Conservation (phyloP, 2,113 vertebrate genomes). For the Cyanoderma ruficeps region DNA sequence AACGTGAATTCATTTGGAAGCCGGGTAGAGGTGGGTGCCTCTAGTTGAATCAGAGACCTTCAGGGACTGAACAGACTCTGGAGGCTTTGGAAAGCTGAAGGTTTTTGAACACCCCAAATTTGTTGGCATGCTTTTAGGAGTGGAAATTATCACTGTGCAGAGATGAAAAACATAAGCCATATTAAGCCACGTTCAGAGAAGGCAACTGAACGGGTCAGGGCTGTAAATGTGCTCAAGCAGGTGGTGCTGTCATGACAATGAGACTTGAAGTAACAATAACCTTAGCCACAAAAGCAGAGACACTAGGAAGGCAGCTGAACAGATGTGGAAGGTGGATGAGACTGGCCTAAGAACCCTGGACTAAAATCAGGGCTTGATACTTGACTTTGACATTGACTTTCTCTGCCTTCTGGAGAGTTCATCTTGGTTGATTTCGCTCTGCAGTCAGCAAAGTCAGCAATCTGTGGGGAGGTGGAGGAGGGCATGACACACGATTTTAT, state of each 20-base stretch:
- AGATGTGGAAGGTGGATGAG: neutral
- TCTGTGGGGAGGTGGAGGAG: neutral
- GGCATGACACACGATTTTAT: neutral
- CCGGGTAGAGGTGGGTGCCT: neutral
- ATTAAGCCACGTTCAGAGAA: neutral
- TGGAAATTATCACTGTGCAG: neutral
- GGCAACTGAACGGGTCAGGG: neutral
- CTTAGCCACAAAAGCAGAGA: neutral
- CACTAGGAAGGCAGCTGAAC: neutral
- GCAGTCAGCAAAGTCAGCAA: neutral
- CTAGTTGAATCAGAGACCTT: neutral
- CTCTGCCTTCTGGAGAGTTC: neutral
- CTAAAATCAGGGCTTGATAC: neutral
- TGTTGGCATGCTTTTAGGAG: neutral
- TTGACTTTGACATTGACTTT: neutral
- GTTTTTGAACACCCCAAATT: neutral
- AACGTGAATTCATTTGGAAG: neutral
- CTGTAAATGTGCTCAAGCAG: neutral
- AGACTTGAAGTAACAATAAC: neutral
- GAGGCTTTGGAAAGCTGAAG: neutral
- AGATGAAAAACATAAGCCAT: neutral
- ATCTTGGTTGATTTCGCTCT: neutral
- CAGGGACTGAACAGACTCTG: neutral
- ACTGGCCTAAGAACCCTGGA: neutral
- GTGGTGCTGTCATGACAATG: neutral